phyloP scores from a whole-genome alignment of 2,888 invertebrate genomes.

The Epinotia demarniana region DNA sequence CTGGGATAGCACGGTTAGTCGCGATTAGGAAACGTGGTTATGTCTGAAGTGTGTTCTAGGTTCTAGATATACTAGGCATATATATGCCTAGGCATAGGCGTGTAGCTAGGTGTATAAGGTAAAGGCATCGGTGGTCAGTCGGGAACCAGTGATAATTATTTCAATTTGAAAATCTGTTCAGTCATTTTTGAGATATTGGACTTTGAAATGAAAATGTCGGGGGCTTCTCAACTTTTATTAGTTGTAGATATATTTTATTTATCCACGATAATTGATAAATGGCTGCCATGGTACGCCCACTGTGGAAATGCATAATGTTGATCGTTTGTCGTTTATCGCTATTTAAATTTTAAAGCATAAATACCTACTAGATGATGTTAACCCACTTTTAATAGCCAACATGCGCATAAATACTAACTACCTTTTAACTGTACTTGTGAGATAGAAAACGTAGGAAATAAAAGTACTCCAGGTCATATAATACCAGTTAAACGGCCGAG shows the following conservation, averaged over 20 bases:
- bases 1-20: neutral
- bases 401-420: neutral
- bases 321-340: neutral
- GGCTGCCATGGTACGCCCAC: too few species aligned
- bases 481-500: conserved; percentile 17
- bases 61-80: neutral
- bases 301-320: too few species aligned
- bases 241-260: too few species aligned
- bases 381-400: neutral
- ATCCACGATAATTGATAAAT: too few species aligned
- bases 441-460: neutral
- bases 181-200: too few species aligned
- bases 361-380: neutral
- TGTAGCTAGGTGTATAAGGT: neutral
- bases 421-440: neutral
- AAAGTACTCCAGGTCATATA: conserved; percentile 9
- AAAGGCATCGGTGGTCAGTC: too few species aligned
- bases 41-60: neutral
- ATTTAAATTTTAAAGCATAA: neutral
- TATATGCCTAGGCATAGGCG: too few species aligned
- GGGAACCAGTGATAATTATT: too few species aligned
- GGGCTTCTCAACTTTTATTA: too few species aligned
- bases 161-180: too few species aligned
- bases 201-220: too few species aligned
- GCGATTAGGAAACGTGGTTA: conserved; percentile 6